Conservation (phyloP, 2,888 invertebrate genomes). For the Volucella inanis region DNA sequence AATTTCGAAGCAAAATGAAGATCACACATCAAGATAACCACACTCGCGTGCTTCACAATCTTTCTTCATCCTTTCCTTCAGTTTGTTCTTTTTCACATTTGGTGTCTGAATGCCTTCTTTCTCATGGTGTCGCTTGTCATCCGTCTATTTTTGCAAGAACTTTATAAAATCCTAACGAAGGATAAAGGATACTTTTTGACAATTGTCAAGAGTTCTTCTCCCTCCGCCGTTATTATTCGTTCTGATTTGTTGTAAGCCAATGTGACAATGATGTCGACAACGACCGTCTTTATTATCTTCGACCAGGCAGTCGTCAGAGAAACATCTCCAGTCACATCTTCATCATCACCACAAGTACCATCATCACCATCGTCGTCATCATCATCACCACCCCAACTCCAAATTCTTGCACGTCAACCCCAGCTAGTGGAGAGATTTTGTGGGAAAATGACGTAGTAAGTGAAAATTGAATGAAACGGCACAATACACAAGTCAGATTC, state of each 20-base stretch:
- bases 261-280: slow-evolving; percentile 53
- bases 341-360: slow-evolving; percentile 29
- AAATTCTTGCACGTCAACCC: too few species aligned
- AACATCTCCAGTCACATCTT: slow-evolving; percentile 34
- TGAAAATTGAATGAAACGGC: slow-evolving; percentile 70
- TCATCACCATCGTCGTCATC: slow-evolving; percentile 24
- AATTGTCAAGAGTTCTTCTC: slow-evolving; percentile 18
- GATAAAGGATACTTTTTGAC: slow-evolving; percentile 55
- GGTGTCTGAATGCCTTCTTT: not conserved
- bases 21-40: slow-evolving; percentile 67
- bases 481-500: slow-evolving; percentile 44
- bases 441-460: slow-evolving; percentile 46
- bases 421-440: slow-evolving; percentile 27
- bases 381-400: slow-evolving; percentile 14
- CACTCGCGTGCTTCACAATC: slow-evolving; percentile 61
- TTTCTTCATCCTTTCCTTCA: slow-evolving; percentile 3
- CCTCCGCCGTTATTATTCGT: not conserved
- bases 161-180: slow-evolving; percentile 10
- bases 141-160: not conserved
- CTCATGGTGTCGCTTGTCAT: not conserved
- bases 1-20: slow-evolving; percentile 65
- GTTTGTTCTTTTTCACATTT: not conserved
- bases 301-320: slow-evolving; percentile 63
- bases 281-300: slow-evolving; percentile 72
- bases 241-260: slow-evolving; percentile 44